Conservation (phyloP, 2,888 invertebrate genomes). For the Orgyia antiqua region DNA sequence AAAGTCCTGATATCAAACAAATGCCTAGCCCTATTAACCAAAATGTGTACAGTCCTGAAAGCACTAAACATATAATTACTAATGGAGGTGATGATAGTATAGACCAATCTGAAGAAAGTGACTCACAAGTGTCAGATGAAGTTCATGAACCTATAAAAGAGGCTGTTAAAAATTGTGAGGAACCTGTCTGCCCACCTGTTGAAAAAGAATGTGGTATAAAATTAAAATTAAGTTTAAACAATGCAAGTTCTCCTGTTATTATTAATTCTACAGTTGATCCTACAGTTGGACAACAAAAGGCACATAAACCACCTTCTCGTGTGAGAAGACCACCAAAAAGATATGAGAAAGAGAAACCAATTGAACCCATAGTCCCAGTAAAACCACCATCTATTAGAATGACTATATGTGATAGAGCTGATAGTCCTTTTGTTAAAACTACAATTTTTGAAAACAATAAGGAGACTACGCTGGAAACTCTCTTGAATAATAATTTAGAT, state of each 20-base stretch:
- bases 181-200: constrained; percentile 29
- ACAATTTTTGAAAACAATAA: constrained; percentile 63
- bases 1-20: constrained; percentile 39
- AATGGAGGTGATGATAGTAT: constrained; percentile 64
- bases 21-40: constrained; percentile 34
- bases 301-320: constrained; percentile 58
- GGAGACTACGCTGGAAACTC: constrained; percentile 55
- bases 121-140: constrained; percentile 46
- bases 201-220: constrained; percentile 65
- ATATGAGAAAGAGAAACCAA: constrained; percentile 48
- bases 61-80: constrained; percentile 27
- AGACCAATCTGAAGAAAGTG: constrained; percentile 56
- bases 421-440: constrained; percentile 68
- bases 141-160: constrained; percentile 29
- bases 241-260: constrained; percentile 69
- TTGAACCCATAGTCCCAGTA: constrained; percentile 29
- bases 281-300: constrained; percentile 54
- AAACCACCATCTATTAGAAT: constrained; percentile 67
- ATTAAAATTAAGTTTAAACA: constrained; percentile 67
- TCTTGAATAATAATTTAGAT: constrained; percentile 63
- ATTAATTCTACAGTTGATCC: constrained; percentile 74
- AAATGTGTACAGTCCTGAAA: constrained; percentile 30
- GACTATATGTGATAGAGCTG: constrained; percentile 73
- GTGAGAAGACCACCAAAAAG: constrained; percentile 63
- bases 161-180: constrained; percentile 30